Base-by-base conservation (phyloP, 2,888 invertebrate species). In the Oligia fasciuncula region DNA sequence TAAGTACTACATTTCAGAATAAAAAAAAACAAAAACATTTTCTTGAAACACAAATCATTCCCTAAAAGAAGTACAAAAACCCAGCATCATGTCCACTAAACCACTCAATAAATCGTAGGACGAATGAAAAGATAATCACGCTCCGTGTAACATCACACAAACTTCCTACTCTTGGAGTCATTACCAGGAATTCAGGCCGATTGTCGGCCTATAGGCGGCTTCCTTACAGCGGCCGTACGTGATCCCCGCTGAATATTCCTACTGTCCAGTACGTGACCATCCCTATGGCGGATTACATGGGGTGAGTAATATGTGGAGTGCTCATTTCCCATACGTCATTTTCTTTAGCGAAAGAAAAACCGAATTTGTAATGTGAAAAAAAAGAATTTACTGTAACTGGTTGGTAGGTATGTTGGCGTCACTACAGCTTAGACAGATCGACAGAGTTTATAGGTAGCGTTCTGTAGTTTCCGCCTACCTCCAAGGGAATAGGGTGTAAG, bases 211-310 rank as follows among this genome's bases (percentile, higher is more conserved):
- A 77, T 75, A 73, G 73, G 69, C 81, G 54, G 69, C 23, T 84
- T 84, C 85, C 89, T 71, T 79, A 79, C 67, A 86, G 76, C 77
- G 51, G 5, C 6, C 35, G 80, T 71, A 89, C 90, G 89, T 89
- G 90, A 84, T 79, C 40, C 70, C 62, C 14, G 67, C 76, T n/a
- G 76, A 87, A 84, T 73, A 81, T 81, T 83, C 81, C 57, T 66
- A 72, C 75, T 84, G 85, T 67, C 74, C 78, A 51, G 51, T 75
- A 90, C 88, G 88, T 88, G 88, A 88, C 78, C 69, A 75, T 73
- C 79, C 60, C 62, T 76, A n/a, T 81, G 62, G 40, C 9, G 57
- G 40, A 76, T 40, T n/a, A 67, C 54, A 67, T n/a, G 14, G 84
- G 78, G 19, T 35, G 57, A 11, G 13, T 73, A 60, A 19, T 19